Evolutionary conservation across 2,797 vertebrate species (phyloP).

Genomic region (Delichon dasypus): DNA sequence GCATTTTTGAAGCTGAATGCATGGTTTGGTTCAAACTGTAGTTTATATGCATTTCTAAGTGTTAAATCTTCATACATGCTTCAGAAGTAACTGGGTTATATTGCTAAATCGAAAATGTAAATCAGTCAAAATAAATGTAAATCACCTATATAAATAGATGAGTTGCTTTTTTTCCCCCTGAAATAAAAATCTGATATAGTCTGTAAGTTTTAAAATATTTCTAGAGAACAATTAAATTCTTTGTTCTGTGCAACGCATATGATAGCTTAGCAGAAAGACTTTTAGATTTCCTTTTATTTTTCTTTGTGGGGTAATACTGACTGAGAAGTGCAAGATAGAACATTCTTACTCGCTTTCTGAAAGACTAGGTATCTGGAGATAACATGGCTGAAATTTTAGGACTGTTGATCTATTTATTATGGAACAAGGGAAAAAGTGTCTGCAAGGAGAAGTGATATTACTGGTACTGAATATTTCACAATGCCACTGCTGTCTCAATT

Average conservation of each 20-base stretch:
- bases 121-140: neutral
- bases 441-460: neutral
- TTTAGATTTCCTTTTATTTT: neutral
- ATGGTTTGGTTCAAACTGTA: neutral
- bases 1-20: neutral
- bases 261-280: neutral
- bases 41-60: neutral
- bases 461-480: neutral
- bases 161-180: accelerated
- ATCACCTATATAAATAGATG: neutral
- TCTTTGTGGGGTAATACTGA: neutral
- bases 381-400: neutral
- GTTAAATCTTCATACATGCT: neutral
- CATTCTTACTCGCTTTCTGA: neutral
- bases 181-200: neutral
- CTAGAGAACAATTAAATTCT: neutral
- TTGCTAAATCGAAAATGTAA: neutral
- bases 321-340: neutral
- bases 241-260: neutral
- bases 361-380: neutral
- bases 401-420: neutral
- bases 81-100: neutral
- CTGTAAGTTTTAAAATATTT: neutral
- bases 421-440: neutral
- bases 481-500: neutral